Base-by-base conservation (phyloP, 2,113 vertebrate genomes). In the Oenanthe oenanthe region DNA sequence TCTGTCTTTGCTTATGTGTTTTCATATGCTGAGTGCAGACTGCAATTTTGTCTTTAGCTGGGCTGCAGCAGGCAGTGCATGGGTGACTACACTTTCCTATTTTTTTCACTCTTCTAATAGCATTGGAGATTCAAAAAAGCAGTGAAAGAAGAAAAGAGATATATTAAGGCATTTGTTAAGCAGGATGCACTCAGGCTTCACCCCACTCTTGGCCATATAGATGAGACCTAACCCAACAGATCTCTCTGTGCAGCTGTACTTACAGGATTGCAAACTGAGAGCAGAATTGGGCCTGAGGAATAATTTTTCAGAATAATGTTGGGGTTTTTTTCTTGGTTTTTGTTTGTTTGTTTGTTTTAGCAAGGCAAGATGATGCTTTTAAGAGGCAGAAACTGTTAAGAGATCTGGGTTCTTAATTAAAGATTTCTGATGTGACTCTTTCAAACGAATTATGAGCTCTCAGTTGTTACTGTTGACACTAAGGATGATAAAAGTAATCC, bases 201-300 rank as follows among this genome's bases (percentile, higher is more conserved):
- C 26, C 0, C 0, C 34, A 25, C 36, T 60, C 12, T 53, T 34
- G 50, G 34, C 31, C 20, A 4, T 14, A 14, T 0, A 78, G 12
- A 54, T 13, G 38, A 45, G 29, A 81, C 20, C 7, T 47, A 56
- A 58, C 19, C 4, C 12, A 51, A 43, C 6, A 47, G 12, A 32
- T 24, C 18, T 74, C n/a, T 75, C 28, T 57, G 50, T 2, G 0
- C 34, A 63, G 31, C 7, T 48, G 26, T 20, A 18, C n/a, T 65
- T 18, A 34, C 7, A 32, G 38, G 13, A 28, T 57, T 53, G 36
- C 9, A 70, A 85, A 34, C 0, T 13, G 17, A 73, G 18, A 36
- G 36, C 40, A 74, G 34, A 74, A 61, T 12, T 53, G 13, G 17
- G 22, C 17, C 51, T 11, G 7, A 47, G 14, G 17, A 68, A 73